phyloP scores from a whole-genome alignment of 2,888 invertebrate species.

The Nemoura dubitans region DNA sequence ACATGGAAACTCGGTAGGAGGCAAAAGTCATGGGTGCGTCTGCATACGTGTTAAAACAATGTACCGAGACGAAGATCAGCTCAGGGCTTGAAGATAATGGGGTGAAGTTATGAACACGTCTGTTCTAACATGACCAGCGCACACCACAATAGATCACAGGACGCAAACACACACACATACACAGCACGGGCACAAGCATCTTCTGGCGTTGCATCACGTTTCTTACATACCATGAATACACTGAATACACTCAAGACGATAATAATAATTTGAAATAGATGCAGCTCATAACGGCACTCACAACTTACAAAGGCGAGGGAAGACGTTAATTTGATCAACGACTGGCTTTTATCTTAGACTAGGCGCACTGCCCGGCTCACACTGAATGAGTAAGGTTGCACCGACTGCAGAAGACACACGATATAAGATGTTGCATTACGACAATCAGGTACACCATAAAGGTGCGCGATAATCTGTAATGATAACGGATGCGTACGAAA shows the following conservation, averaged over 20 bases:
- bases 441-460: not conserved
- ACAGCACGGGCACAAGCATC: not conserved
- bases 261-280: constrained; percentile 12
- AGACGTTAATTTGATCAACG: not conserved
- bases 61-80: not conserved
- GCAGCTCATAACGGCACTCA: constrained; percentile 12
- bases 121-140: not conserved
- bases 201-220: not conserved
- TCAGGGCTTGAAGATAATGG: not conserved
- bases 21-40: not conserved
- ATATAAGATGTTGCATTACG: not conserved
- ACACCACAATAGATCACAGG: not conserved
- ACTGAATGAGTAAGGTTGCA: not conserved
- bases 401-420: not conserved
- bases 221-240: not conserved
- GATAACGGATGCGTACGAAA: not conserved
- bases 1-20: not conserved
- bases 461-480: not conserved
- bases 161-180: not conserved
- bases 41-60: not conserved
- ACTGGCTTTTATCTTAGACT: not conserved
- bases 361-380: not conserved
- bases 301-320: not conserved
- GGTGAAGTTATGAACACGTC: not conserved
- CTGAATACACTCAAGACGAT: not conserved